Evolutionary conservation across 2,113 vertebrate genomes (phyloP).

Genomic region (Megalops atlanticus): DNA sequence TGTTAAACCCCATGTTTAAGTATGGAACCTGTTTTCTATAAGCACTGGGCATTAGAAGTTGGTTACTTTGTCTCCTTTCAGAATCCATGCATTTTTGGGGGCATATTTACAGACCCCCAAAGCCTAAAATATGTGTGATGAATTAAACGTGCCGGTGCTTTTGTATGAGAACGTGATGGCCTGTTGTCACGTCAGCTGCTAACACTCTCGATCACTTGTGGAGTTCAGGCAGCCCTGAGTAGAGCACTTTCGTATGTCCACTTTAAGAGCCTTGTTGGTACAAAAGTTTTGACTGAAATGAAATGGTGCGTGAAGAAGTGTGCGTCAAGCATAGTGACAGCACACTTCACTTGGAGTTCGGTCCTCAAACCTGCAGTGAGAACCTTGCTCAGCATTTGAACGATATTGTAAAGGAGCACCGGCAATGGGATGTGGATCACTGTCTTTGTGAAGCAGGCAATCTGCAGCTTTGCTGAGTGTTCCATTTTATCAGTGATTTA

Average conservation of each 20-base stretch:
- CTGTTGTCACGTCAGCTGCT: slow-evolving; percentile 7
- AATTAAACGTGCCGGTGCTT: too few species aligned
- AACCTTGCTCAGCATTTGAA: not conserved
- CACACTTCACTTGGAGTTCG: not conserved
- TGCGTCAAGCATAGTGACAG: too few species aligned
- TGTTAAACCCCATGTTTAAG: slow-evolving; percentile 38
- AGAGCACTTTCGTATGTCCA: slow-evolving; percentile 2
- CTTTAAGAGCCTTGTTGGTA: slow-evolving; percentile 1
- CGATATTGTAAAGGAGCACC: not conserved
- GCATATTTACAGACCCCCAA: too few species aligned
- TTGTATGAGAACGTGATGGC: too few species aligned
- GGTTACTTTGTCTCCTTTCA: not conserved
- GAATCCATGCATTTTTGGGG: not conserved
- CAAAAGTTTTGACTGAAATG: not conserved
- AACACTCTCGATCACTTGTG: not conserved
- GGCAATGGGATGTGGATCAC: not conserved
- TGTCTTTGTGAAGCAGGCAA: not conserved
- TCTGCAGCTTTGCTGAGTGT: not conserved
- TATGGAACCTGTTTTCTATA: not conserved
- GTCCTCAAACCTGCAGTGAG: too few species aligned
- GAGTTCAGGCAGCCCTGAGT: not conserved
- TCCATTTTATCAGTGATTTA: too few species aligned
- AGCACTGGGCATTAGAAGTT: too few species aligned
- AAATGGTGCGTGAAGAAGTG: not conserved
- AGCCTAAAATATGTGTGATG: too few species aligned